phyloP scores from a whole-genome alignment of 2,888 invertebrate species.

The Sipha maydis region DNA sequence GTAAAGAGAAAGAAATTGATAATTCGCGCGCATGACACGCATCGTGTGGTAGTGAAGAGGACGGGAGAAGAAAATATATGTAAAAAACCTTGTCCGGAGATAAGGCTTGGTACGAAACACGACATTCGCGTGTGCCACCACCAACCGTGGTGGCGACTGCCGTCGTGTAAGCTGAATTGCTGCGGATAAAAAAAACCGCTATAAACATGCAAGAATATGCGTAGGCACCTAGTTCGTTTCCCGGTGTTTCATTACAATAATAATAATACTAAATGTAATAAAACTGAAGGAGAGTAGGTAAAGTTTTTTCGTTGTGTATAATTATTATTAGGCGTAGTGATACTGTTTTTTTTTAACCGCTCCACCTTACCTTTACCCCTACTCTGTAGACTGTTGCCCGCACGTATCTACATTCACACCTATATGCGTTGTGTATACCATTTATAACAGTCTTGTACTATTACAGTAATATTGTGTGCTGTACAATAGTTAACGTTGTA shows the following conservation, averaged over 20 bases:
- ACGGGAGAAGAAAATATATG: background rate
- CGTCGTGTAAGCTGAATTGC: background rate
- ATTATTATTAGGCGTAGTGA: background rate
- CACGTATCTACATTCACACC: too few species aligned
- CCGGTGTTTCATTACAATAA: conserved; percentile 31
- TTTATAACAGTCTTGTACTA: background rate
- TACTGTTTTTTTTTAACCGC: background rate
- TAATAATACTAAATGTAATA: background rate
- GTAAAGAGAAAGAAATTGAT: too few species aligned
- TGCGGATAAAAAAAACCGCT: background rate
- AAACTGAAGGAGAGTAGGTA: background rate
- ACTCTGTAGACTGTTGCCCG: too few species aligned
- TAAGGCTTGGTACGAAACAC: background rate
- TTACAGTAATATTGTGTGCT: background rate
- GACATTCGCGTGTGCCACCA: conserved; percentile 26
- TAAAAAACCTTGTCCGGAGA: conserved; percentile 23
- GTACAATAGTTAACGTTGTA: background rate
- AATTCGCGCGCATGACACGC: background rate
- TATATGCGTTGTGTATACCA: too few species aligned
- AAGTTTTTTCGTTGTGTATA: background rate
- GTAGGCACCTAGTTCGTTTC: background rate
- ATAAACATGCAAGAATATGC: background rate
- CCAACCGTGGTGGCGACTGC: background rate
- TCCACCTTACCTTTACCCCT: too few species aligned
- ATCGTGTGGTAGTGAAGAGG: background rate